Percentiles rank a stretch among this genome's conserved stretches.
Conservation (phyloP, 2,113 vertebrate species). For the Montifringilla adamsi region DNA sequence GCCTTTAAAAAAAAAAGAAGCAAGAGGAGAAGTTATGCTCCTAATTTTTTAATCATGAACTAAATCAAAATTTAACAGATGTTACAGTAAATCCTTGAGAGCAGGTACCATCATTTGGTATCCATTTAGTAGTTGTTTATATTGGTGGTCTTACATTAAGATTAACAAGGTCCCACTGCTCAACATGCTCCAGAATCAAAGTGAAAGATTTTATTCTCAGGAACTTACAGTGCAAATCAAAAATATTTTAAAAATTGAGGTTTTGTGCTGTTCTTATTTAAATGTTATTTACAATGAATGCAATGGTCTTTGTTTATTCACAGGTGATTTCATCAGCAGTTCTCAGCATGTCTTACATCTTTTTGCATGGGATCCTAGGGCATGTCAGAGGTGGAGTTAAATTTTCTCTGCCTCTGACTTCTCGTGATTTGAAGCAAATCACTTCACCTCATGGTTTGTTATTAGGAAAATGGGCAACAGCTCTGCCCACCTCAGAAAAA, state of each 20-base stretch:
- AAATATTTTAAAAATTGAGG: not conserved
- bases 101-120: not conserved
- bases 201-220: not conserved
- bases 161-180: not conserved
- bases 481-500: not conserved
- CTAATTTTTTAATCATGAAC: not conserved
- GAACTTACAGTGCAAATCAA: not conserved
- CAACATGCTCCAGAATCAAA: not conserved
- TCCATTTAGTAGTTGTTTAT: not conserved
- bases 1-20: not conserved
- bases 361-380: not conserved
- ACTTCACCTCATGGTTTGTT: not conserved
- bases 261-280: not conserved
- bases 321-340: not conserved
- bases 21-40: not conserved
- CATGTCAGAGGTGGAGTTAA: not conserved
- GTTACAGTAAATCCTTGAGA: not conserved
- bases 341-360: not conserved
- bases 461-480: not conserved
- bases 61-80: not conserved
- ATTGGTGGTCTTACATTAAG: not conserved
- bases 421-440: not conserved
- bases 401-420: not conserved
- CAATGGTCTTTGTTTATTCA: not conserved
- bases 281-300: not conserved